Evolutionary conservation across 2,888 invertebrate species (phyloP).

Genomic region (Chironomus tentans): DNA sequence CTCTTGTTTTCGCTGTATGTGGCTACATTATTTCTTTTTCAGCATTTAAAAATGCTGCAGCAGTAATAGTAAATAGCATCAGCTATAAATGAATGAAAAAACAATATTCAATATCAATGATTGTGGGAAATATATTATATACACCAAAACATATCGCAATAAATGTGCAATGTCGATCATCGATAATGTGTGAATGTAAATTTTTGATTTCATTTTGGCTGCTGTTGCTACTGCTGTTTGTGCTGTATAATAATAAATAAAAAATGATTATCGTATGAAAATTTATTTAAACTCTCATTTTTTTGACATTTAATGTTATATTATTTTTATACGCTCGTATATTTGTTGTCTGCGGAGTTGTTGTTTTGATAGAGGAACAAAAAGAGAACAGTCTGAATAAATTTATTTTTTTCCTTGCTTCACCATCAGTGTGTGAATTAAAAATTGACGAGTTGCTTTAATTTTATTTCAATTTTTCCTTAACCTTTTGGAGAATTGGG

Average conservation of each 20-base stretch:
- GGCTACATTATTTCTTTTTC: background rate
- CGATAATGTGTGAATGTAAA: background rate
- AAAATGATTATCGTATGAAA: too few species aligned
- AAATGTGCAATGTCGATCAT: background rate
- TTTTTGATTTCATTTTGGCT: background rate
- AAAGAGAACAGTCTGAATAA: too few species aligned
- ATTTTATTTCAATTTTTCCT: constrained; percentile 1
- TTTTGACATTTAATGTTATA: background rate
- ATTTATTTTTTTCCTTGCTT: too few species aligned
- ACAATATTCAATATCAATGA: background rate
- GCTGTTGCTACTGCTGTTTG: too few species aligned
- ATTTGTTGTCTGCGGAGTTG: too few species aligned
- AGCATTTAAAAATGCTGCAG: background rate
- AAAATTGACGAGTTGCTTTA: too few species aligned
- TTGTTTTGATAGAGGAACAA: too few species aligned
- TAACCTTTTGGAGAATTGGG: constrained; percentile 49
- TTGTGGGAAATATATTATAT: background rate
- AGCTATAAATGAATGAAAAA: background rate
- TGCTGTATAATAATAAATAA: too few species aligned
- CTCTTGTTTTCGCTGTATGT: background rate
- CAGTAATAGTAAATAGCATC: too few species aligned
- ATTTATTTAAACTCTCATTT: background rate
- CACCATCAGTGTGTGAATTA: too few species aligned
- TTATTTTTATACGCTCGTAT: background rate
- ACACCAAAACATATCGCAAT: background rate